These are phyloP conservation scores for Chaetops frenatus DNA, from an alignment of 2,113 vertebrate genomes.

Conservation along the genomic window DNA sequence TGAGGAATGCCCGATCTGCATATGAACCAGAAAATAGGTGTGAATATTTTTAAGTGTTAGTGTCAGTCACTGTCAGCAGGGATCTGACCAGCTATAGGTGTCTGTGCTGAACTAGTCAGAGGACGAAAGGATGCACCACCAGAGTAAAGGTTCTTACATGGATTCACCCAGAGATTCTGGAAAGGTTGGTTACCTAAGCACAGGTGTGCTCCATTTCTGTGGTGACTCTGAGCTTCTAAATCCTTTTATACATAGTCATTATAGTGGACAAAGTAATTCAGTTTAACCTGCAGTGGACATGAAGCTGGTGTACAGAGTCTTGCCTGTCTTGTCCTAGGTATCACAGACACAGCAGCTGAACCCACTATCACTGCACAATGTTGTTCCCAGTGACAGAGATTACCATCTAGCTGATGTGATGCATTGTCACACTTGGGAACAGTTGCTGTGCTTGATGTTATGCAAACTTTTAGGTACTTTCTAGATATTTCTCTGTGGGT, in stretches of 20 bases:
- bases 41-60: accelerated
- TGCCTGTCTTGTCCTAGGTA: background rate
- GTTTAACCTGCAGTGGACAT: background rate
- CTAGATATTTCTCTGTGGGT: background rate
- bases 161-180: background rate
- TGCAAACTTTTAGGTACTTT: background rate
- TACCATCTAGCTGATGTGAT: background rate
- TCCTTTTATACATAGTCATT: background rate
- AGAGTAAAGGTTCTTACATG: background rate
- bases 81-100: background rate
- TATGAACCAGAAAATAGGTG: background rate
- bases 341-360: background rate
- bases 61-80: background rate
- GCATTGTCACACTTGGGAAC: background rate
- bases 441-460: background rate
- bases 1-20: background rate
- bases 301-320: background rate
- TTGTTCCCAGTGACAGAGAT: background rate
- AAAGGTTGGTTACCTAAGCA: background rate
- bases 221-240: background rate
- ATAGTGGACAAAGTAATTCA: background rate
- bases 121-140: background rate
- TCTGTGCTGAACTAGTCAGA: background rate
- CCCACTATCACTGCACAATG: background rate
- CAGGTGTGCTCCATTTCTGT: background rate